Evolutionary conservation across 2,797 vertebrate species (phyloP).

Genomic region (Triplophysa yarkandensis): DNA sequence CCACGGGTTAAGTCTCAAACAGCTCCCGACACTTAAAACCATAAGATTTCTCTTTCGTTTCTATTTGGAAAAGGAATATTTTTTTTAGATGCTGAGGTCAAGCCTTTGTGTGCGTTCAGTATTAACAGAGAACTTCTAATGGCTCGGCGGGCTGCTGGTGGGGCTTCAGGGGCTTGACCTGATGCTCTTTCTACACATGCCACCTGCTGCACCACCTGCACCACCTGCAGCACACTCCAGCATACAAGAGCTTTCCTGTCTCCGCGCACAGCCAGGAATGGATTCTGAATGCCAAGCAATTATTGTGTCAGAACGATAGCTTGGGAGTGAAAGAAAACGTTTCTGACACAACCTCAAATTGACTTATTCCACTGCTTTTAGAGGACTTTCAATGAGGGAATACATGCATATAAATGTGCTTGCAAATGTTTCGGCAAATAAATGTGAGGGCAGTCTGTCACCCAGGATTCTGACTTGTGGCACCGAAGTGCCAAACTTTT

Average conservation of each 20-base stretch:
- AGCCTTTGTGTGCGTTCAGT: not conserved
- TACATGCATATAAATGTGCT: not conserved
- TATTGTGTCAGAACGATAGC: conserved; percentile 36
- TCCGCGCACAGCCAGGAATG: conserved; percentile 40
- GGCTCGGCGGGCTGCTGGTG: conserved; percentile 26
- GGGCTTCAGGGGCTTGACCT: conserved; percentile 36
- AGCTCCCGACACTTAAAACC: not conserved
- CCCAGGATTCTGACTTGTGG: no score
- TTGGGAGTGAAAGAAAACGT: conserved; percentile 11
- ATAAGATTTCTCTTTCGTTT: not conserved
- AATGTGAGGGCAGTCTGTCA: not conserved
- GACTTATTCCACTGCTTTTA: not conserved
- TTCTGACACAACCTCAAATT: conserved; percentile 30
- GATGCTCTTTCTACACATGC: conserved; percentile 38
- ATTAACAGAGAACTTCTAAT: conserved; percentile 40
- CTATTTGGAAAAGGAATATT: not conserved
- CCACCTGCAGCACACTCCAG: conserved; percentile 4
- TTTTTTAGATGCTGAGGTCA: not conserved
- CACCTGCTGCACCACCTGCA: conserved; percentile 32
- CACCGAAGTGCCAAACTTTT: no score
- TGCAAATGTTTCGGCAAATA: not conserved
- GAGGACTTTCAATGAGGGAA: not conserved
- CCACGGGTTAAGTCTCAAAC: not conserved
- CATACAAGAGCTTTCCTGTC: conserved; percentile 8
- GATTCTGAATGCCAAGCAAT: conserved; percentile 55